A percentile compares a stretch with the other conserved stretches of the same genome.
Conservation (phyloP, 1,140 invertebrate species). For the Scaptomyza pallida region DNA sequence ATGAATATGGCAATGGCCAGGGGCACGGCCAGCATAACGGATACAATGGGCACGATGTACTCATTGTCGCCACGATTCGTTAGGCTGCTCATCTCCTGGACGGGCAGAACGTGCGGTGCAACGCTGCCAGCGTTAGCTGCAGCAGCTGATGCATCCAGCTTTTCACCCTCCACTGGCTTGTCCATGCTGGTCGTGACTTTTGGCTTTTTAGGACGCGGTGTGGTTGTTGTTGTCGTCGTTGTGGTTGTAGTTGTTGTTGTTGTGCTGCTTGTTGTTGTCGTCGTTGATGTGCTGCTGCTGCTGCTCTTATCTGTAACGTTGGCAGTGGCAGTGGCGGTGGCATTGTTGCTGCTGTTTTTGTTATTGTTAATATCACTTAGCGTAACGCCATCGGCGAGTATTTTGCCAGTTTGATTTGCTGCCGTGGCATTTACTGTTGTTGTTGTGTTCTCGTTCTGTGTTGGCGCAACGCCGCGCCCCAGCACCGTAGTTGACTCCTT, state of each 20-base stretch:
- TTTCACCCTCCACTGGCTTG: conserved; percentile 19
- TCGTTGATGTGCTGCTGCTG: conserved; percentile 2
- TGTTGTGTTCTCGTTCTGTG: conserved; percentile 9
- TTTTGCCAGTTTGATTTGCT: conserved; percentile 9
- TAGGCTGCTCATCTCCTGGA: conserved; percentile 56
- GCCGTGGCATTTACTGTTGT: not conserved
- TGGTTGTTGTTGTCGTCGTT: not conserved
- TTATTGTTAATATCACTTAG: conserved; percentile 18
- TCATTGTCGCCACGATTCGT: conserved; percentile 73
- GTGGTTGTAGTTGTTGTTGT: conserved; percentile 10
- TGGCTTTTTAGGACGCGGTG: conserved; percentile 61
- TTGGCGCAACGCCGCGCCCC: conserved; percentile 21
- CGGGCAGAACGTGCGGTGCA: conserved; percentile 46
- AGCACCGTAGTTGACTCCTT: not conserved
- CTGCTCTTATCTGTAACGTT: not conserved
- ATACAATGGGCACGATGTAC: conserved; percentile 85
- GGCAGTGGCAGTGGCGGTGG: not conserved
- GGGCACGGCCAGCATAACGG: conserved; percentile 85
- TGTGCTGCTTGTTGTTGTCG: not conserved
- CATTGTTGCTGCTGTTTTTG: not conserved
- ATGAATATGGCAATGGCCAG: conserved; percentile 84
- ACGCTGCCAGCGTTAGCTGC: conserved; percentile 8
- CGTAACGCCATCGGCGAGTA: conserved; percentile 28
- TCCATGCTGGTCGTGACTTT: conserved; percentile 49
- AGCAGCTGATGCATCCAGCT: conserved; percentile 7